A percentile compares a stretch with the other conserved stretches of the same genome.
Conservation (phyloP, 2,888 invertebrate species). For the Xestia sexstrigata region DNA sequence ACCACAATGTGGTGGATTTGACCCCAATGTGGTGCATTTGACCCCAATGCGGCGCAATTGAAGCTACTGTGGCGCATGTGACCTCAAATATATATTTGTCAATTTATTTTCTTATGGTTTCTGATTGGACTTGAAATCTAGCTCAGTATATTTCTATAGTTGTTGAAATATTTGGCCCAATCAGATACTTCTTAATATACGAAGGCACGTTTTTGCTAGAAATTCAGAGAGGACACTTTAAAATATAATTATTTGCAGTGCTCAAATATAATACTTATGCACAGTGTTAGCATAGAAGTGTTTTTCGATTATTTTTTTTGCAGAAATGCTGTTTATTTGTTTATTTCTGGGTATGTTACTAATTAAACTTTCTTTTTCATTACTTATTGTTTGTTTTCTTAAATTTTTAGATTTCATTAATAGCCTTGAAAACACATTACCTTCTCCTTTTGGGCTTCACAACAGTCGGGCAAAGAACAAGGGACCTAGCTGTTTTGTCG, state of each 20-base stretch:
- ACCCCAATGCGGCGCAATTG: neutral
- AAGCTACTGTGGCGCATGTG: neutral
- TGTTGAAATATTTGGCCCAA: neutral
- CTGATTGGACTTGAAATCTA: conserved; percentile 25
- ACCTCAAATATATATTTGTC: no score
- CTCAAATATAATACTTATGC: conserved; percentile 12
- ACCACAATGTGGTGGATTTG: neutral
- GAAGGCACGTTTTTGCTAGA: conserved; percentile 31
- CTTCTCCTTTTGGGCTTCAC: neutral
- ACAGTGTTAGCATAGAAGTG: neutral
- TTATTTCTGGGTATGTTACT: conserved; percentile 32
- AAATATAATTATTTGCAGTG: conserved; percentile 16
- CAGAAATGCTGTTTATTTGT: conserved; percentile 35
- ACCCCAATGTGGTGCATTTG: neutral
- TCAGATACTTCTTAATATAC: neutral
- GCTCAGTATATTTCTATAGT: neutral
- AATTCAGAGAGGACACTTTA: conserved; percentile 19
- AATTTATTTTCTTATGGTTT: neutral
- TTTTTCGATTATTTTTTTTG: conserved; percentile 24
- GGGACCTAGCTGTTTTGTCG: neutral
- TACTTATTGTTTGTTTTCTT: conserved; percentile 17
- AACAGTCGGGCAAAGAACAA: neutral
- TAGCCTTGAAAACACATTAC: neutral
- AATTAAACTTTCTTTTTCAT: conserved; percentile 39
- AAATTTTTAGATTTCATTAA: neutral